phyloP scores from a whole-genome alignment of 2,113 vertebrate genomes.

The Hippolais icterina region DNA sequence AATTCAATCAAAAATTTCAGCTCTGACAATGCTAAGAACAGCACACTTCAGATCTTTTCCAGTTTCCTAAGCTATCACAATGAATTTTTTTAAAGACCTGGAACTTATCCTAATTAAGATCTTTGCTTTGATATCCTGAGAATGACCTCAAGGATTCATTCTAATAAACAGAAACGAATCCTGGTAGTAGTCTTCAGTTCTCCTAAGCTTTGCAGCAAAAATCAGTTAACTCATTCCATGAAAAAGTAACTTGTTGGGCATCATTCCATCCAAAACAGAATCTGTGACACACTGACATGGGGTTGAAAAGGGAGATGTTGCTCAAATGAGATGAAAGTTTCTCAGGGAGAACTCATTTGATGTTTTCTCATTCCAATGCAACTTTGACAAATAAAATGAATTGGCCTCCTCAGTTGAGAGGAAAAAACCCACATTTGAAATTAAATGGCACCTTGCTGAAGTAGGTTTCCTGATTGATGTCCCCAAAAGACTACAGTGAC shows the following conservation, averaged over 20 bases:
- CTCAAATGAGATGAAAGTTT: background rate
- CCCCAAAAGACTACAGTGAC: background rate
- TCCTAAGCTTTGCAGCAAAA: background rate
- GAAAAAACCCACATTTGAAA: background rate
- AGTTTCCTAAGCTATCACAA: slow-evolving; percentile 60
- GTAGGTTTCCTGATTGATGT: background rate
- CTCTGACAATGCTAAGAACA: slow-evolving; percentile 62
- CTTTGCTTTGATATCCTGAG: slow-evolving; percentile 68
- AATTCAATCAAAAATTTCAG: slow-evolving; percentile 51
- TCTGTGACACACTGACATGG: background rate
- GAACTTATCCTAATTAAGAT: slow-evolving; percentile 80
- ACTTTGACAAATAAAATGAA: background rate
- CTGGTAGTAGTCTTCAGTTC: background rate
- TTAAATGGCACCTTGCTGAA: background rate
- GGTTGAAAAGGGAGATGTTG: background rate
- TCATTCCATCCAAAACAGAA: background rate
- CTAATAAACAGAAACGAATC: slow-evolving; percentile 56
- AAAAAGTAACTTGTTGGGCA: background rate
- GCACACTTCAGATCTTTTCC: slow-evolving; percentile 61
- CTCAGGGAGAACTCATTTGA: background rate
- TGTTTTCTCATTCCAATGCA: background rate
- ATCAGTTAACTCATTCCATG: background rate
- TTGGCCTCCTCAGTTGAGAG: background rate
- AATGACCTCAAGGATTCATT: slow-evolving; percentile 60
- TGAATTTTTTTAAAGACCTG: slow-evolving; percentile 73